Evolutionary conservation across 1,140 invertebrate species (phyloP).

Genomic region (Formica exsecta): DNA sequence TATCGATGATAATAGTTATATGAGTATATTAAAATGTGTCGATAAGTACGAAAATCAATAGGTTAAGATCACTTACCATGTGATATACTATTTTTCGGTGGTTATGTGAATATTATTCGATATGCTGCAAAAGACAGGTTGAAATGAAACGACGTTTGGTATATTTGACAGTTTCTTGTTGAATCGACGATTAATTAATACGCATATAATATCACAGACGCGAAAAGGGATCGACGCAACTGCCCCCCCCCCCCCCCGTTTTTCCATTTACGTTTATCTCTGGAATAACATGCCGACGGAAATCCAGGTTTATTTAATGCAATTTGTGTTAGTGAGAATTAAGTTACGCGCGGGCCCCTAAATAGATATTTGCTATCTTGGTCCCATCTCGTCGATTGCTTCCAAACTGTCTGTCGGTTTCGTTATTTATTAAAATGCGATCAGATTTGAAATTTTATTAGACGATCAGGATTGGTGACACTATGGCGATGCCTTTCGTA

Average conservation of each 20-base stretch:
- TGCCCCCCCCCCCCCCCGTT: slow-evolving; percentile 73
- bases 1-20: neutral
- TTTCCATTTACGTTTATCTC: slow-evolving; percentile 74
- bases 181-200: slow-evolving; percentile 85
- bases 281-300: slow-evolving; percentile 64
- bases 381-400: slow-evolving; percentile 69
- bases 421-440: slow-evolving; percentile 47
- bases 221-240: slow-evolving; percentile 76
- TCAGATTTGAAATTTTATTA: slow-evolving; percentile 58
- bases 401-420: slow-evolving; percentile 62
- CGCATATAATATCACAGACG: slow-evolving; percentile 86
- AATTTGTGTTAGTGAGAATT: slow-evolving; percentile 81
- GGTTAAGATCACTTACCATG: slow-evolving; percentile 11
- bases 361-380: slow-evolving; percentile 63
- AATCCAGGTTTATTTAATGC: slow-evolving; percentile 76
- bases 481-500: neutral
- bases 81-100: neutral
- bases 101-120: neutral
- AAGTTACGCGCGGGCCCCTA: slow-evolving; percentile 78
- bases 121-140: neutral
- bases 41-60: neutral
- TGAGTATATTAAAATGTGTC: neutral
- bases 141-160: slow-evolving; percentile 71
- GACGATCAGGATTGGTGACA: slow-evolving; percentile 47
- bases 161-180: slow-evolving; percentile 81